Base-by-base conservation (phyloP, 2,888 invertebrate genomes). In the Cetonia aurata region DNA sequence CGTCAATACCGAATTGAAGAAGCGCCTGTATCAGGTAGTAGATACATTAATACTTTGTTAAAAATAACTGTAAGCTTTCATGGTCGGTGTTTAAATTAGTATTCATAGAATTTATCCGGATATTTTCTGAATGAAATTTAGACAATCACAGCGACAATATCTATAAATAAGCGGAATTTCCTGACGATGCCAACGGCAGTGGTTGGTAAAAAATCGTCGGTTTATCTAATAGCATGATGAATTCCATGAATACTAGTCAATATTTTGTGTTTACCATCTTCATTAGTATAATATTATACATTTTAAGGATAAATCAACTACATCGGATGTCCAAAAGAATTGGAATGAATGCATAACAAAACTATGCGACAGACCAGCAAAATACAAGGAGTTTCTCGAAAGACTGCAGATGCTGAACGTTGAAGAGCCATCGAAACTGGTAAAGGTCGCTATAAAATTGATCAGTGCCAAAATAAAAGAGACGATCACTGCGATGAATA, bases 1-100 rank as follows among this genome's bases (percentile, higher is more conserved):
- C 25, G 31, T 59, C 10, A 12, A 19, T 25, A n/a, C 25, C 4
- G 56, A 56, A 41, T 56, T 56, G 3, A 53, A 53, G 25, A n/a
- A 41, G 15, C 37, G 56, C 10, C 13, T 41, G 37, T 19, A 19
- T 25, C n/a, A 0, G n/a, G 53, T 19, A 31, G 10, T 25, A 8
- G 19, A 75, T 83, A 85, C 56, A 85, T 87, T 66, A 83, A 83
- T 53, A 82, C 83, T 72, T 75, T 85, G 41, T 12, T n/a, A 25
- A 4, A 25, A 25, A 25, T 25, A 25, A 25, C 3, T 25, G 25
- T 4, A 25, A 4, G 25, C 25, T 25, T 25, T 25, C 25, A 25
- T 4, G 25, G 4, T n/a, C n/a, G n/a, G n/a, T n/a, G 25, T 4
- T 25, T 25, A 25, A 4, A 25, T 25, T 25, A 25, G 25, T 25